phyloP scores from a whole-genome alignment of 1,140 invertebrate species.

The Wasmannia auropunctata region DNA sequence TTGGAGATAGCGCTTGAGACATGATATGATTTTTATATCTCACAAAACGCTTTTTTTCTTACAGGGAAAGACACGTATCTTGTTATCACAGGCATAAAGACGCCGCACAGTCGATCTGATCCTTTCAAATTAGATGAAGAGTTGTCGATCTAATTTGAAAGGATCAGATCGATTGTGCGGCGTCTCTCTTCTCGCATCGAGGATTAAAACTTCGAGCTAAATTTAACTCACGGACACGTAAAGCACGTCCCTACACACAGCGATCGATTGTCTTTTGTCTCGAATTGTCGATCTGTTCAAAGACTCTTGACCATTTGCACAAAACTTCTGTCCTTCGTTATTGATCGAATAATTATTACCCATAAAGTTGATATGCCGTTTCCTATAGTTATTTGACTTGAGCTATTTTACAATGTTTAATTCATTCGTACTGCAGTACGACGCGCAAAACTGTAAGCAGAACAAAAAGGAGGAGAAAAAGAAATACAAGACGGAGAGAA shows the following conservation, averaged over 20 bases:
- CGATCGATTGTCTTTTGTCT: constrained; percentile 41
- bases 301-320: background rate
- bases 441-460: background rate
- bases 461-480: background rate
- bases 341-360: constrained; percentile 34
- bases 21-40: background rate
- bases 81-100: background rate
- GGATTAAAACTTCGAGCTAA: background rate
- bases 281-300: constrained; percentile 12
- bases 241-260: background rate
- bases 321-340: constrained; percentile 11
- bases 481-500: background rate
- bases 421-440: background rate
- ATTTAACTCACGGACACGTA: constrained; percentile 29
- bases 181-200: background rate
- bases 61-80: background rate
- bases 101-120: background rate
- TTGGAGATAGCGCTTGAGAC: background rate
- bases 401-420: background rate
- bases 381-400: background rate
- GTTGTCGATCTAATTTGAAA: background rate
- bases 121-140: background rate
- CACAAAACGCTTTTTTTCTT: background rate
- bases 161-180: background rate
- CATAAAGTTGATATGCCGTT: background rate